phyloP scores from a whole-genome alignment of 2,888 invertebrate species.

The Apodemia mormo region DNA sequence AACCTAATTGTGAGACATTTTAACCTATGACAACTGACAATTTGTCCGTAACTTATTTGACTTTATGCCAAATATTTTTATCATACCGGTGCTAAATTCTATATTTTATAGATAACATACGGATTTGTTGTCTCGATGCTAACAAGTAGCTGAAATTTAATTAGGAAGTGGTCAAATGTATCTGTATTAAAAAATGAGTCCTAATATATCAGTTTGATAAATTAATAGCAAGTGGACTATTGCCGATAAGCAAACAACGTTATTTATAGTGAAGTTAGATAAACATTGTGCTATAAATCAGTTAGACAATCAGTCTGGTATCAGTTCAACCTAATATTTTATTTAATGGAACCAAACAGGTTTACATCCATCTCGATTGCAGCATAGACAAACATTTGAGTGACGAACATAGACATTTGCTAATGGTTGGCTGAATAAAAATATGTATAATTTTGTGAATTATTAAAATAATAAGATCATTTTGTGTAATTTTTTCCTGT shows the following conservation, averaged over 20 bases:
- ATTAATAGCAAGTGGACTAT: conserved; percentile 1
- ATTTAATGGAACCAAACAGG: background rate
- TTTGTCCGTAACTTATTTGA: conserved; percentile 5
- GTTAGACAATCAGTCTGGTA: background rate
- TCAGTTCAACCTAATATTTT: background rate
- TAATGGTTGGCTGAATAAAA: background rate
- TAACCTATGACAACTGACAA: conserved; percentile 5
- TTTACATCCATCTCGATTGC: background rate
- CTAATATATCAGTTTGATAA: conserved; percentile 1
- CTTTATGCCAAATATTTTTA: conserved; percentile 1
- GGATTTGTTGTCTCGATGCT: conserved; percentile 3
- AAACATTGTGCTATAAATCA: conserved; percentile 5
- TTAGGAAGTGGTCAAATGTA: background rate
- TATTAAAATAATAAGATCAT: background rate
- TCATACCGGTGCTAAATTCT: conserved; percentile 5
- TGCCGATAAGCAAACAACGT: background rate
- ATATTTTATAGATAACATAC: conserved; percentile 6
- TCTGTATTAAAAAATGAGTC: background rate
- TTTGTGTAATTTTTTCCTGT: background rate
- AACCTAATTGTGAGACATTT: background rate
- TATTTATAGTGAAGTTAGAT: conserved; percentile 6
- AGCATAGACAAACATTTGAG: background rate
- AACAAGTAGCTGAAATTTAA: background rate
- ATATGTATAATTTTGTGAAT: background rate
- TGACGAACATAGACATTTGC: background rate